These are phyloP conservation scores for Patiria miniata DNA, from an alignment of 35 echinoderm and acorn worm genomes.

Conservation along the genomic window DNA sequence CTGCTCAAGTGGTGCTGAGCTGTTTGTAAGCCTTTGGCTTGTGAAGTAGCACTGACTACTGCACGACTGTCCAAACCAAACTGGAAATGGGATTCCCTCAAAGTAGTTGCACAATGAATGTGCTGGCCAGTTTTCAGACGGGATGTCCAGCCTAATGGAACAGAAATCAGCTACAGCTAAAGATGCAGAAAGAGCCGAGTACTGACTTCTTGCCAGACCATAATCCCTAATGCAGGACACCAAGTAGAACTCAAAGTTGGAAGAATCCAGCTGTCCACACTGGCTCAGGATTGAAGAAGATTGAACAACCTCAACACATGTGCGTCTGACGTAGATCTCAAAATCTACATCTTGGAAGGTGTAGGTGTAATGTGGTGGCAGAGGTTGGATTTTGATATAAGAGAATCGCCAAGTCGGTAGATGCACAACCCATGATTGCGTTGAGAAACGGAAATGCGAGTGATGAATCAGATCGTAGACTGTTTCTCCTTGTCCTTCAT, in stretches of 20 bases:
- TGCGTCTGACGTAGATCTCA: neutral
- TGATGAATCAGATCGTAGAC: conserved; percentile 48
- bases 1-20: neutral
- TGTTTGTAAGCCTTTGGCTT: neutral
- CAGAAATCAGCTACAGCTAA: conserved; percentile 73
- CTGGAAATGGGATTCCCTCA: conserved; percentile 58
- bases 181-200: conserved; percentile 50
- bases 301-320: conserved; percentile 1
- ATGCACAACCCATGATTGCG: conserved; percentile 17
- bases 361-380: conserved; percentile 50
- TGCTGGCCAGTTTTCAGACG: conserved; percentile 47
- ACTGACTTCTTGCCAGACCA: conserved; percentile 50
- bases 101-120: conserved; percentile 57
- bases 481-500: conserved; percentile 75
- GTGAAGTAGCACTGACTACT: conserved; percentile 62
- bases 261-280: neutral
- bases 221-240: conserved; percentile 70
- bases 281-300: conserved; percentile 1
- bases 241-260: conserved; percentile 44
- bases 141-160: neutral
- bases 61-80: conserved; percentile 67
- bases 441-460: conserved; percentile 43
- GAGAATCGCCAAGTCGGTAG: conserved; percentile 77
- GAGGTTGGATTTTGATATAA: conserved; percentile 23
- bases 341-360: neutral